Conservation (phyloP, 1,140 invertebrate species). For the Leptinotarsa texana region DNA sequence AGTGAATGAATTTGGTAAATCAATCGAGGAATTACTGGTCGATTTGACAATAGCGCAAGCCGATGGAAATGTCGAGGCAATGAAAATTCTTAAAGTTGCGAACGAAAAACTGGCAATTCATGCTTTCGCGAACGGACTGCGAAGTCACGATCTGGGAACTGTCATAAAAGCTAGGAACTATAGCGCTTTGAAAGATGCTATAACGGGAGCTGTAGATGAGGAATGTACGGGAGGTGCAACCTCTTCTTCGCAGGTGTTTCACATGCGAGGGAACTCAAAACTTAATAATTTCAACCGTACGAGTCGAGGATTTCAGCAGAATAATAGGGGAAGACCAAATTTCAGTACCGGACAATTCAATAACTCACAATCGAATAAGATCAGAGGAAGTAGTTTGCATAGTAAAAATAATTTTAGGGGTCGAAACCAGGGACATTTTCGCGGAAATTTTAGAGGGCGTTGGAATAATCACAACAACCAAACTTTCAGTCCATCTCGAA, state of each 20-base stretch:
- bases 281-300: constrained; percentile 5
- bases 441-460: constrained; percentile 7
- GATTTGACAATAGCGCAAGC: constrained; percentile 31
- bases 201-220: constrained; percentile 31
- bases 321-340: neutral
- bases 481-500: neutral
- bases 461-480: constrained; percentile 13
- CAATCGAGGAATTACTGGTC: constrained; percentile 32
- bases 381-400: constrained; percentile 6
- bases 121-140: constrained; percentile 34
- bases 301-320: constrained; percentile 13
- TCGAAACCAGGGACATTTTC: neutral
- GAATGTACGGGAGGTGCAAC: constrained; percentile 6
- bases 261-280: neutral
- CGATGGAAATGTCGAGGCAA: constrained; percentile 19
- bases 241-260: neutral
- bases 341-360: neutral
- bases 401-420: constrained; percentile 5
- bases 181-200: constrained; percentile 28
- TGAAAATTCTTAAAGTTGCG: constrained; percentile 22
- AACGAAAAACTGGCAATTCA: constrained; percentile 38
- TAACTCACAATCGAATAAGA: constrained; percentile 12
- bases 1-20: constrained; percentile 31
- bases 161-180: constrained; percentile 32
- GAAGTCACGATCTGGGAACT: constrained; percentile 30